Base-by-base conservation (phyloP, 1,140 invertebrate genomes). In the Drosophila yakuba region DNA sequence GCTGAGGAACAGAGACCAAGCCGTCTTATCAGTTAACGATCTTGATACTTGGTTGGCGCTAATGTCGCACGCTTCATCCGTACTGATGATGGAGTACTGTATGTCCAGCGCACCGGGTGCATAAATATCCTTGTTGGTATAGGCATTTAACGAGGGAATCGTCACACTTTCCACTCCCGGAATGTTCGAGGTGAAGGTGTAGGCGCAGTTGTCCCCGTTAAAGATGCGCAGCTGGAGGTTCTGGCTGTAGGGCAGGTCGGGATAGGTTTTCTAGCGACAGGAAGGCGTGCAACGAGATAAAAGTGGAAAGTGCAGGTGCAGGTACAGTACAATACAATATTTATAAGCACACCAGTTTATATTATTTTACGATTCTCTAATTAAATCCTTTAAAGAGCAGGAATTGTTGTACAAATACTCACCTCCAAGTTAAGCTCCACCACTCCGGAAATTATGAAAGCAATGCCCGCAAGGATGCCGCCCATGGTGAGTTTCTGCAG, bases 371-470 rank as follows among this genome's bases (percentile, higher is more conserved):
- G 15, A 20, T 20, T 20, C 20, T 20, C 20, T 20, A 32, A 6
- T 28, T 10, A 11, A 20, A n/a, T 17, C 10, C 32, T 17, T 32
- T 32, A 32, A 8, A 32, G 32, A 32, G 8, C 32, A 32, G 8
- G 7, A 8, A 32, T 32, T 32, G 8, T 10, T 3, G 32, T 8
- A 32, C 32, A 32, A 10, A 2, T 32, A 76, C 91, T 92, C 64
- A 92, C 91, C 94, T 98, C 95, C 28, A 99, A 93, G 80, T 95
- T 92, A 1, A 97, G 78, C 93, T 99, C 97, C 3, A 99, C 94
- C 36, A 97, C 80, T 20, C 95, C 98, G 15, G 98, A 98, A 38
- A 98, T 93, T n/a, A 97, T 91, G 92, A 99, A 99, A 1, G 98
- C 95, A 4, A 95, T 35, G 6, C 95, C 95, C 10, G 97, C 97